Conservation (phyloP, 2,888 invertebrate species). For the Trileptium ribeirensis region DNA sequence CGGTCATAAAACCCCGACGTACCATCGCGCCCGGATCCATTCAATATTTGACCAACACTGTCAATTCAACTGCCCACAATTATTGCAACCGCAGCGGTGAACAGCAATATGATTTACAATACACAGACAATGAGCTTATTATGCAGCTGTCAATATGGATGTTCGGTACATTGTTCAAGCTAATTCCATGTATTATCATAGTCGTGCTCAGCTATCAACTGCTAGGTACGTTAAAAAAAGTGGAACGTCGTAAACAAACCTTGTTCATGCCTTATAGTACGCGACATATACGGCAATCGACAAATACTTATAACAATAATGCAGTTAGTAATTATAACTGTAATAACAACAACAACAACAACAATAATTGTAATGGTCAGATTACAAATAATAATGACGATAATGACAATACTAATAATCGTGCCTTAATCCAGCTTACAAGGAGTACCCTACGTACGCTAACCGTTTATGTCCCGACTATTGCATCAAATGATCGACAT, state of each 20-base stretch:
- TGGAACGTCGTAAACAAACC: slow-evolving; percentile 29
- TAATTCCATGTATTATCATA: slow-evolving; percentile 40
- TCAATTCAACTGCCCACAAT: slow-evolving; percentile 20
- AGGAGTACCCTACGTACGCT: neutral
- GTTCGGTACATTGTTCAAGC: slow-evolving; percentile 43
- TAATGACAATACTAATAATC: neutral
- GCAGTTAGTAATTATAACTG: too few relatives aligned
- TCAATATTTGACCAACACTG: neutral
- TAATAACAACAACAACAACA: neutral
- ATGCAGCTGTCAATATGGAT: slow-evolving; percentile 41
- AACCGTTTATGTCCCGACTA: neutral
- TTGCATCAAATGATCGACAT: neutral
- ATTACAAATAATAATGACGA: neutral
- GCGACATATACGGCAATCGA: neutral
- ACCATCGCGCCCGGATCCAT: neutral
- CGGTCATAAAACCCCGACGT: neutral
- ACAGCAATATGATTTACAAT: slow-evolving; percentile 36
- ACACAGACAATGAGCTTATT: slow-evolving; percentile 34
- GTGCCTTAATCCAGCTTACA: neutral
- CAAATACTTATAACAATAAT: too few relatives aligned
- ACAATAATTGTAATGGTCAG: neutral
- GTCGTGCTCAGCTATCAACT: slow-evolving; percentile 26
- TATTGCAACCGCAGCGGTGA: slow-evolving; percentile 13
- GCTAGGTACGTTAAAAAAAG: slow-evolving; percentile 38
- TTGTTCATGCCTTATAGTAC: neutral